Percentiles rank a stretch among this genome's conserved stretches.
Evolutionary conservation across 92 coral and sea anemone genomes (phyloP).

Genomic region (Blastomussa wellsi): DNA sequence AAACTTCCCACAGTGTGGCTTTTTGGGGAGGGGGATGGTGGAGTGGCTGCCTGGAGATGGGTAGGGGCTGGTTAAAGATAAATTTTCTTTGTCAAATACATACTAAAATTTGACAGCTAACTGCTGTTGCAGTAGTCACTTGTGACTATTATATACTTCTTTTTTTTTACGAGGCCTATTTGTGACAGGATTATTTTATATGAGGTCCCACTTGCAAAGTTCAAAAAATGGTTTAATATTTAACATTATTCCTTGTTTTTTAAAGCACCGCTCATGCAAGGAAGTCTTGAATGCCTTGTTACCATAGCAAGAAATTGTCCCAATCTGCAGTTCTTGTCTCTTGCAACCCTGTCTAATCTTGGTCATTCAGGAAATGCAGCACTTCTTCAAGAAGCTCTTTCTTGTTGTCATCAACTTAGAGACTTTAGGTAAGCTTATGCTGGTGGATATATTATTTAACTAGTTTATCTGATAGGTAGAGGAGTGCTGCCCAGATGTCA

Average conservation of each 20-base stretch:
- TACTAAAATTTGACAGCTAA: no score
- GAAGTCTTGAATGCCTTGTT: conserved; percentile 44
- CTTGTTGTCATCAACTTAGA: conserved; percentile 45
- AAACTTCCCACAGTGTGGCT: no score
- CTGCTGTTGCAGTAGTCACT: no score
- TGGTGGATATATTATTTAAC: no score
- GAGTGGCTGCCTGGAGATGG: no score
- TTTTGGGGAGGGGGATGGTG: no score
- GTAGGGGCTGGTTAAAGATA: no score
- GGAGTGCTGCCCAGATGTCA: no score
- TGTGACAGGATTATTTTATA: no score
- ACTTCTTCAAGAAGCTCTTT: conserved; percentile 50
- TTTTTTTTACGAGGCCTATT: no score
- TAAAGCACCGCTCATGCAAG: conserved; percentile 41
- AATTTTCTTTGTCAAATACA: no score
- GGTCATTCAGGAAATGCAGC: conserved; percentile 53
- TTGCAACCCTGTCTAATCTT: conserved; percentile 43
- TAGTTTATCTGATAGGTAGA: not conserved
- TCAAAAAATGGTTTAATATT: not conserved
- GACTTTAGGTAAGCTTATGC: conserved; percentile 56
- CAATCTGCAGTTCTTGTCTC: conserved; percentile 50
- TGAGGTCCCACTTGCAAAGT: not conserved
- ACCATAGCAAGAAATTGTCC: conserved; percentile 51
- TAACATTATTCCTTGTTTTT: not conserved
- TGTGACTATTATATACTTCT: no score